Conservation (phyloP, 2,888 invertebrate species). For the Schizaphis graminum region DNA sequence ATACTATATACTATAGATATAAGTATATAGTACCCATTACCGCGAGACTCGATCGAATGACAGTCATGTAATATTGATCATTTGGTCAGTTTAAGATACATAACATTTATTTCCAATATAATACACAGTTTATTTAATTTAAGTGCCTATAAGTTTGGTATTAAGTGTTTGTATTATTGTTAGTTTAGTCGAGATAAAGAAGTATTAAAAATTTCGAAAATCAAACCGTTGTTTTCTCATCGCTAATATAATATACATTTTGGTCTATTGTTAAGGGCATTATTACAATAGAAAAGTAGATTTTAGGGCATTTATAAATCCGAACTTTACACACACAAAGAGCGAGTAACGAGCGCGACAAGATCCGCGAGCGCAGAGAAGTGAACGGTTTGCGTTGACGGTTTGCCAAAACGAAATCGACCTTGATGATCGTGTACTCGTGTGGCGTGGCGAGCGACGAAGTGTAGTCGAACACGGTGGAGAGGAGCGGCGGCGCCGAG, state of each 20-base stretch:
- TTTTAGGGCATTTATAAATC: background rate
- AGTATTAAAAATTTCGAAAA: background rate
- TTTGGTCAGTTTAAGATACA: background rate
- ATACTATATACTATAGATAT: no score
- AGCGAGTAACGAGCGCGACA: background rate
- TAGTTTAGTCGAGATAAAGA: background rate
- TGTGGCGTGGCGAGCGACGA: background rate
- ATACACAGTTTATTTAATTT: no score
- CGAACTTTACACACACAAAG: background rate
- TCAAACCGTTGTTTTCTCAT: background rate
- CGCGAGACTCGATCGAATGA: no score
- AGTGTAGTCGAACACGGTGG: background rate
- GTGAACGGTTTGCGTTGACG: background rate
- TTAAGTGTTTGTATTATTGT: background rate
- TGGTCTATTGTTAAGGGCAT: background rate
- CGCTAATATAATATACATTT: fast-evolving
- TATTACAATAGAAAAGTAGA: no score
- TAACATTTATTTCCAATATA: no score
- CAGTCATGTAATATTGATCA: no score
- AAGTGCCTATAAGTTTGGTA: background rate
- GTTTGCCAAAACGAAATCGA: background rate
- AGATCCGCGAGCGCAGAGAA: background rate
- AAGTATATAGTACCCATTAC: no score
- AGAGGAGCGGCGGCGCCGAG: background rate
- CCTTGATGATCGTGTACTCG: background rate